Base-by-base conservation (phyloP, 1,140 invertebrate genomes). In the Philopotamus ludificatus region DNA sequence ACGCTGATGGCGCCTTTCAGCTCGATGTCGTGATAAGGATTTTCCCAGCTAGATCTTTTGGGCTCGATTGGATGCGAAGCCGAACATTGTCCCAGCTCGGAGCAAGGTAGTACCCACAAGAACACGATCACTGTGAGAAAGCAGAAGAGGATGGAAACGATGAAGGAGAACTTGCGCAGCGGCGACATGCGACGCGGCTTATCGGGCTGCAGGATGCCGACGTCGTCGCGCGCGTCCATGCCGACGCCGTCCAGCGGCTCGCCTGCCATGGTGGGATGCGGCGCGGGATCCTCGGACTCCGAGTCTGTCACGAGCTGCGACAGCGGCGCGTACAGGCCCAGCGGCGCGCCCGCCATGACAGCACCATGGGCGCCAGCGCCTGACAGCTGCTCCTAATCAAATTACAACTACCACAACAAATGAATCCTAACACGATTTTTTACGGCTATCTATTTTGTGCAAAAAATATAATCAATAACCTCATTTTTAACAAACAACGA, bases 71-170 rank as follows among this genome's bases (percentile, higher is more conserved):
- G 73, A 1, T 73, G 76, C 58, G 76, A 76, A 23, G 83, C 79
- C 66, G 89, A 91, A 41, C 84, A 82, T 1, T 84, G 83, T 2
- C 82, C 79, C 63, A 80, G 79, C 67, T 88, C 83, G 0, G 83
- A 81, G 71, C 89, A 91, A 1, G 90, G 90, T 65, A 91, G 75
- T 10, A 87, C 80, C 86, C 89, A 91, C 1, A 92, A 74, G 74
- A 91, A 91, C 67, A 87, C 81, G 9, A 89, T 70, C 16, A 90
- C 83, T 9, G 87, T 88, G 45, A 88, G 76, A 21, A 89, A 74
- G 70, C 89, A 91, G 12, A 89, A 73, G 21, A 90, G 70, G 62
- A 91, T 84, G 7, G 89, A 90, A 9, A 81, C 75, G 10, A 88
- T 75, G 66, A 91, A 88, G 26, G 84, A 86, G 42, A 84, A 80